Base-by-base conservation (phyloP, 2,113 vertebrate genomes). In the Hassar affinis region DNA sequence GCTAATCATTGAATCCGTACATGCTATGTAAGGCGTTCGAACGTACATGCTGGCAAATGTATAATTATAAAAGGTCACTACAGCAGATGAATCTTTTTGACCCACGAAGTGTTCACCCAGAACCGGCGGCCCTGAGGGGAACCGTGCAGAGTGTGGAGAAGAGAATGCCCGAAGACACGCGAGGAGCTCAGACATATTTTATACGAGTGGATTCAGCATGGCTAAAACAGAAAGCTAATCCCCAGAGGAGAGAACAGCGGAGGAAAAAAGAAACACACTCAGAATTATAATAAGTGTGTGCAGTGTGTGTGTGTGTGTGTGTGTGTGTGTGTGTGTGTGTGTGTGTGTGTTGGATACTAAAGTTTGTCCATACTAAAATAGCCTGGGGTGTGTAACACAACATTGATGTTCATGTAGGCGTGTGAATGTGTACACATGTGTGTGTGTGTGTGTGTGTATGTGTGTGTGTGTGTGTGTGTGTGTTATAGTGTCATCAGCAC, bases 181-280 rank as follows among this genome's bases (percentile, higher is more conserved):
- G 12, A 82, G 69, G 69, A 61, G 56, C 27, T 74, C 72, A 74
- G 30, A 62, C 80, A 61, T 15, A 33, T 20, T 71, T 80, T 80
- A 80, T 45, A 72, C 9, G n/a, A 57, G 68, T 18, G 56, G 51
- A 27, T 83, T 83, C 10, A 11, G 18, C 27, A 62, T 3, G 33
- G 49, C 57, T 42, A 42, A 68, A 83, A 83, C 47, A 78, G 52
- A 57, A 71, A 71, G 62, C 17, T 69, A 3, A 27, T 45, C 35
- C 75, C 38, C 49, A 45, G 22, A 27, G 68, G 54, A 45, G 56
- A 42, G 6, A 68, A 47, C 1, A 25, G 47, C 27, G 66, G 42
- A 47, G 42, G n/a, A 14, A 47, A 38, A 69, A 42, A 81, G 22
- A 71, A 56, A 74, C 68, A 8, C 68, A 47, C 56, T 9, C 42